Percentiles rank a stretch among this genome's conserved stretches.
Evolutionary conservation across 2,888 invertebrate genomes (phyloP).

Genomic region (Gordius sp.): DNA sequence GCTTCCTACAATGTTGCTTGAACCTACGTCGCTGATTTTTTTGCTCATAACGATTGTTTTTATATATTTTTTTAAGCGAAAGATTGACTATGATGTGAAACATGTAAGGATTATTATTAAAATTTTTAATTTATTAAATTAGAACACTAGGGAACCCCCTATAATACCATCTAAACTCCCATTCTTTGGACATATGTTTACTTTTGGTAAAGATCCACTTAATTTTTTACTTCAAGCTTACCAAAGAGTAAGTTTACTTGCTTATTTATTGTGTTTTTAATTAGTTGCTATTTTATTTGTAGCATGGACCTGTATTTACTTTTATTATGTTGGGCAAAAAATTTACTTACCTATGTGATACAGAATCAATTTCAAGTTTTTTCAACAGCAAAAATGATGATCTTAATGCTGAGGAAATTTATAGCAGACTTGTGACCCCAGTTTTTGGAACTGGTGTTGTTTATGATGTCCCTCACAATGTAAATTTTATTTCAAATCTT

Average conservation of each 20-base stretch:
- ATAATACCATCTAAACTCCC: constrained; percentile 23
- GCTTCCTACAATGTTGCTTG: no score
- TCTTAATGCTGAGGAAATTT: constrained; percentile 26
- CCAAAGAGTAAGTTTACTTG: constrained; percentile 22
- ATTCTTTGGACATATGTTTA: constrained; percentile 25
- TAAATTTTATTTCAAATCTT: constrained; percentile 20
- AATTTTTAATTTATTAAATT: no score
- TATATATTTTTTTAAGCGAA: no score
- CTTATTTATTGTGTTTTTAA: neutral
- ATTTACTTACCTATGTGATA: constrained; percentile 25
- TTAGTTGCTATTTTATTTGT: constrained; percentile 17
- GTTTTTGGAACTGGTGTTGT: constrained; percentile 26
- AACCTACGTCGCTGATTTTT: no score
- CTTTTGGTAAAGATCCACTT: constrained; percentile 24
- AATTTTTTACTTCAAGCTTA: constrained; percentile 24
- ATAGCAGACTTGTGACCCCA: constrained; percentile 24
- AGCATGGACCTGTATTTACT: constrained; percentile 27
- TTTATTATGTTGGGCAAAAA: constrained; percentile 27
- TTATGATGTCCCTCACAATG: constrained; percentile 25
- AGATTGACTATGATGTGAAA: no score
- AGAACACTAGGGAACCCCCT: constrained; percentile 20
- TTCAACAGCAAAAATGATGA: constrained; percentile 26
- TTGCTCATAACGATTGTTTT: no score
- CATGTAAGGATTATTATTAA: no score
- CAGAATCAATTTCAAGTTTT: constrained; percentile 24